These are phyloP conservation scores for Siderastrea siderea DNA, from an alignment of 92 coral and sea anemone species.

Conservation along the genomic window DNA sequence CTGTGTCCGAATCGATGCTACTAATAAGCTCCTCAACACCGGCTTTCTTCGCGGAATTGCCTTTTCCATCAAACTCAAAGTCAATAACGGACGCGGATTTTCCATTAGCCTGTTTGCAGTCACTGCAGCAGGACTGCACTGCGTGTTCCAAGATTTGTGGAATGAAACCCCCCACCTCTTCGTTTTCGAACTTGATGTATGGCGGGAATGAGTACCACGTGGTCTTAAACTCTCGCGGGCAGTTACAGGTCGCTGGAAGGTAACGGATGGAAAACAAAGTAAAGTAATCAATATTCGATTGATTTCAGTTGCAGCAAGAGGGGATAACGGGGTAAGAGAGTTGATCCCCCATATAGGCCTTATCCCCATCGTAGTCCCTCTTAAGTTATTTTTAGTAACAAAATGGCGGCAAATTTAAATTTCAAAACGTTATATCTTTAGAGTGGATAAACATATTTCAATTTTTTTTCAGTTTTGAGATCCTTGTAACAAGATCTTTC, in stretches of 20 bases:
- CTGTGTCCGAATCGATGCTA: constrained; percentile 63
- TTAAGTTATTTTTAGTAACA: no score
- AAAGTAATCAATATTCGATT: background rate
- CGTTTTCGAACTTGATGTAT: constrained; percentile 68
- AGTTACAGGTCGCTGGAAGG: constrained; percentile 89
- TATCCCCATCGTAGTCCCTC: no score
- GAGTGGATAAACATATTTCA: no score
- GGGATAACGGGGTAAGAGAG: no score
- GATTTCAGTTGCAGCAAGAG: no score
- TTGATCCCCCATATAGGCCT: no score
- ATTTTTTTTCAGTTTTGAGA: no score
- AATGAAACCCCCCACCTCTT: constrained; percentile 71
- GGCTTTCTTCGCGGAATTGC: constrained; percentile 35
- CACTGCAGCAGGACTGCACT: constrained; percentile 77
- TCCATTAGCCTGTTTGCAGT: constrained; percentile 76
- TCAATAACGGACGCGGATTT: constrained; percentile 61
- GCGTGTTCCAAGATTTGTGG: constrained; percentile 77
- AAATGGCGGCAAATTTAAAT: no score
- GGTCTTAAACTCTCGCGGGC: constrained; percentile 69
- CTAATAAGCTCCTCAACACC: constrained; percentile 35
- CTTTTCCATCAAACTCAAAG: constrained; percentile 52
- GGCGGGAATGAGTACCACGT: constrained; percentile 82
- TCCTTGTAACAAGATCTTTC: no score
- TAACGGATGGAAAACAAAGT: background rate
- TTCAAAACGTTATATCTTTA: no score